phyloP scores from a whole-genome alignment of 2,888 invertebrate species.

The Mythimna albipuncta region DNA sequence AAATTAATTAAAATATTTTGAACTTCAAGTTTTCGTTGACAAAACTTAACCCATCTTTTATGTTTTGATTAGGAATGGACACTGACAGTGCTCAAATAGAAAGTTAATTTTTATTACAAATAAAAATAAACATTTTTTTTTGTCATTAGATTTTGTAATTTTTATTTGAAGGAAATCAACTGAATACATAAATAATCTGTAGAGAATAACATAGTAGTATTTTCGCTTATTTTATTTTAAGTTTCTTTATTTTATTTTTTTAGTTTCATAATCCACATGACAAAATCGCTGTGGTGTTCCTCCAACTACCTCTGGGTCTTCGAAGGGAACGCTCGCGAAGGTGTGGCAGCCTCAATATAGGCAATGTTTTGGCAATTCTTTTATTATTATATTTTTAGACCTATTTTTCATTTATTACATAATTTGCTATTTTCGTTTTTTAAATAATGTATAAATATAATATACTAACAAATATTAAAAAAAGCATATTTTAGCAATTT shows the following conservation, averaged over 20 bases:
- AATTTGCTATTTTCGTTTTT: neutral
- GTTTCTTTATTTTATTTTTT: constrained; percentile 19
- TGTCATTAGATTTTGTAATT: too few species aligned
- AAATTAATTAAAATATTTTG: neutral
- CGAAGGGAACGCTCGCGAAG: neutral
- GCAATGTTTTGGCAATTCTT: constrained; percentile 12
- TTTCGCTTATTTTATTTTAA: neutral
- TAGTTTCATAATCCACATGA: constrained; percentile 9
- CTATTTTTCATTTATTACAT: neutral
- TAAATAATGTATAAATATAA: neutral
- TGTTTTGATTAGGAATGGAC: neutral
- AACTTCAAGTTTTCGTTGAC: neutral
- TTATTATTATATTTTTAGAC: neutral
- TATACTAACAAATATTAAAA: too few species aligned
- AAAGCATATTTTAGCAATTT: neutral
- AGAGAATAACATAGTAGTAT: too few species aligned
- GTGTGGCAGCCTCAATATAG: constrained; percentile 1
- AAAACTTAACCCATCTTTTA: neutral
- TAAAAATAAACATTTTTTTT: too few species aligned
- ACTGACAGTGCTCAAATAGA: neutral
- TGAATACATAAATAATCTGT: too few species aligned
- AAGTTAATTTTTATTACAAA: neutral
- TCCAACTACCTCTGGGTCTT: neutral
- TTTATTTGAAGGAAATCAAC: too few species aligned
- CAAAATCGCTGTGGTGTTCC: neutral